Evolutionary conservation across 2,888 invertebrate species (phyloP).

Genomic region (Tachina fera): DNA sequence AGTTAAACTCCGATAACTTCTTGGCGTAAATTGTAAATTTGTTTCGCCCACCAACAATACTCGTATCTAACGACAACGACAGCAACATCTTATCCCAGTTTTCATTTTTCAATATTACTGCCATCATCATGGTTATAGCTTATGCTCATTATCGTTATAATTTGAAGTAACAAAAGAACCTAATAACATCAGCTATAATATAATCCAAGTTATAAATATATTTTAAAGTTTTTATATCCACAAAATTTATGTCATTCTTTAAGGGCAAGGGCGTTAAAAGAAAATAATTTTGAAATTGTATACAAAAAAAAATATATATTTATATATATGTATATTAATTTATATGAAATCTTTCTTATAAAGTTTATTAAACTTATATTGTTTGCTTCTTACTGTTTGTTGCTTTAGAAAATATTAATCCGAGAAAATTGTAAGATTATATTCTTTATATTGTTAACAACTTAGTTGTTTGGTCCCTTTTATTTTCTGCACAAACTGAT

Average conservation of each 20-base stretch:
- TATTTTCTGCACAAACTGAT: constrained; percentile 19
- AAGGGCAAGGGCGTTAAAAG: neutral
- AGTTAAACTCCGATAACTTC: constrained; percentile 34
- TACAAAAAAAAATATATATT: neutral
- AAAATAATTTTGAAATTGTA: neutral
- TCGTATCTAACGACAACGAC: neutral
- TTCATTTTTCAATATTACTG: constrained; percentile 46
- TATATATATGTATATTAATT: neutral
- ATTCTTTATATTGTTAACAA: neutral
- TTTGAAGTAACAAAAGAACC: constrained; percentile 3
- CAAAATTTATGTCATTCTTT: constrained; percentile 2
- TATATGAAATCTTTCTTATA: neutral
- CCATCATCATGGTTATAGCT: constrained; percentile 4
- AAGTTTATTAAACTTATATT: constrained; percentile 6
- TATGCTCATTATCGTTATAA: constrained; percentile 39
- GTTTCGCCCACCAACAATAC: constrained; percentile 30
- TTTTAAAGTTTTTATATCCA: constrained; percentile 25
- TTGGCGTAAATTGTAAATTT: constrained; percentile 52
- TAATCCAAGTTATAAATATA: constrained; percentile 1
- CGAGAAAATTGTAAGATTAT: constrained; percentile 17
- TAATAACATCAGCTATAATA: constrained; percentile 1
- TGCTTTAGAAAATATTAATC: constrained; percentile 24
- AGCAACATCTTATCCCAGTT: constrained; percentile 45
- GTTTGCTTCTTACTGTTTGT: neutral
- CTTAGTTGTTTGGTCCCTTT: constrained; percentile 10